Conservation (phyloP, 2,888 invertebrate species). For the Ctenicera cuprea region DNA sequence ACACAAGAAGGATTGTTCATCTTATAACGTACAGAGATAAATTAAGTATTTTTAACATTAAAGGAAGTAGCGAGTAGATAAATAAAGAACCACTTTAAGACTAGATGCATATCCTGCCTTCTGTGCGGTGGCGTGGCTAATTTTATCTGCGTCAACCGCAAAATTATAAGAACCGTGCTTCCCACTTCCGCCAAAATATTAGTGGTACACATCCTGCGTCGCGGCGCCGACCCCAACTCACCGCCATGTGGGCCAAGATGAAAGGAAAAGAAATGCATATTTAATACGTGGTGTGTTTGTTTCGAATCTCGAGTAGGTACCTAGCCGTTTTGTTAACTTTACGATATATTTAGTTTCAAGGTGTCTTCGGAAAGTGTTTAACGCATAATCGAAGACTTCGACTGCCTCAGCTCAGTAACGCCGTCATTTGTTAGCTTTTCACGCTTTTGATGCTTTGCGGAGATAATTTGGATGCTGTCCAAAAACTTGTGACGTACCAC, state of each 20-base stretch:
- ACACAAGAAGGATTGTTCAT: too few species aligned
- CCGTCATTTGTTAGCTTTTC: conserved; percentile 26
- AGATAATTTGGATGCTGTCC: conserved; percentile 34
- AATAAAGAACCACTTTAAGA: conserved; percentile 48
- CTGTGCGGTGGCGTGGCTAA: conserved; percentile 53
- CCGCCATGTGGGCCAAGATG: conserved; percentile 35
- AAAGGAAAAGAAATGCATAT: conserved; percentile 37
- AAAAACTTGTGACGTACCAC: conserved; percentile 31
- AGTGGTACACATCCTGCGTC: conserved; percentile 55
- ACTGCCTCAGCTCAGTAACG: conserved; percentile 2
- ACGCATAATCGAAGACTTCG: conserved; percentile 19
- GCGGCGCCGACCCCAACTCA: conserved; percentile 44
- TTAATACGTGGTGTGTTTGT: conserved; percentile 3
- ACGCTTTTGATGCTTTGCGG: conserved; percentile 23
- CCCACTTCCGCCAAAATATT: conserved; percentile 62
- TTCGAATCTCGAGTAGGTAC: not conserved
- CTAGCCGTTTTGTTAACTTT: conserved; percentile 3
- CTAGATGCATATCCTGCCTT: conserved; percentile 52
- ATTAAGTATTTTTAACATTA: conserved; percentile 26
- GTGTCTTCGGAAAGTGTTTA: conserved; percentile 20
- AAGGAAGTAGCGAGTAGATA: conserved; percentile 42
- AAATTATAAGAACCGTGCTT: conserved; percentile 61
- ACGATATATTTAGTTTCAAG: conserved; percentile 7
- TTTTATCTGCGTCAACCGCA: conserved; percentile 60
- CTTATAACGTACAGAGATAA: not conserved